Evolutionary conservation across 2,888 invertebrate species (phyloP), one percentile per base, ranked within the genome.

Genomic region (Polymixis lichenea): DNA sequence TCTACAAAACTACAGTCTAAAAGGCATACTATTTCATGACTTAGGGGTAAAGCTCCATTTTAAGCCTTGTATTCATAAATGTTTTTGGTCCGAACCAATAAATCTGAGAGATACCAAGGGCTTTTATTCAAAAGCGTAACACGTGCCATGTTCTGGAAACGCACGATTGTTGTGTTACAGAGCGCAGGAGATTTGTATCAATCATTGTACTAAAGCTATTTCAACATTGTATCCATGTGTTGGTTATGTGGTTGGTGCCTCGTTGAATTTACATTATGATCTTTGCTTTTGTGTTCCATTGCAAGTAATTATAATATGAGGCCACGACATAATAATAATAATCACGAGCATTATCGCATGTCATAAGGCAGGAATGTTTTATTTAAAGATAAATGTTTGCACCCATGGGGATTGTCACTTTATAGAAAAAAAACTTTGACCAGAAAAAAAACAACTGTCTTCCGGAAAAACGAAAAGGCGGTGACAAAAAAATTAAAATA

Each of bases 151-250:
- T 67, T 77, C 67, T 70, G 56, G 72, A n/a, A 49, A 61, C 67
- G 53, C 64, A n/a, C 64, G 32, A 53, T 82, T 58, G 61, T 78
- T 73, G 75, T 73, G 83, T 67, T 75, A 77, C 69, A 43, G 62
- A 74, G 32, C 60, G 17, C n/a, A 32, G 22, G 67, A 66, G 79
- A 82, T 72, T 75, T 65, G 17, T 46, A 69, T 84, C 58, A 82
- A 85, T 85, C 78, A 75, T 65, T 55, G 72, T 73, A 38, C 4
- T 32, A 68, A 75, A 65, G 66, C 32, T 82, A 68, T 85, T 75
- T 68, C n/a, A 78, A 67, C 22, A 28, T 60, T 76, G 66, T 67
- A 56, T 62, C 43, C 55, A 32, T 56, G 72, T 25, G 32, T 49
- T n/a, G 38, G 13, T 28, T 58, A 65, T 53, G 1, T 22, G 13